Conservation (phyloP, 2,888 invertebrate genomes). For the Ormyrus thymus region DNA sequence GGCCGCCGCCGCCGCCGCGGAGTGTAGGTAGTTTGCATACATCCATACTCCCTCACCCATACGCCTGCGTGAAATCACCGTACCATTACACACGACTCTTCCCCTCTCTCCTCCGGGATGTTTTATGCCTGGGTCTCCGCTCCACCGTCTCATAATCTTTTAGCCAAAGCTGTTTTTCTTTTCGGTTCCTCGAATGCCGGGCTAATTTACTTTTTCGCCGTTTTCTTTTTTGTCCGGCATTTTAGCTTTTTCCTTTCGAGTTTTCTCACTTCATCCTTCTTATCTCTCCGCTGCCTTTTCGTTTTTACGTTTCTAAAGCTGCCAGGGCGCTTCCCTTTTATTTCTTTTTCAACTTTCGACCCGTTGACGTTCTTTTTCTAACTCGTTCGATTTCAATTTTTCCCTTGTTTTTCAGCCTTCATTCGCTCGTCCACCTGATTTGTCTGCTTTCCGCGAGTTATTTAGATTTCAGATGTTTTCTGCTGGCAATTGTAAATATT, state of each 20-base stretch:
- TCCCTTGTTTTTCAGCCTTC: neutral
- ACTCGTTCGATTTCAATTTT: slow-evolving; percentile 5
- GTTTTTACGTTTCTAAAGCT: neutral
- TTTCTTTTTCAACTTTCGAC: neutral
- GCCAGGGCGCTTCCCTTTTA: neutral
- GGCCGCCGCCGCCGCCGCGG: neutral
- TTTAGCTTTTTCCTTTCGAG: neutral
- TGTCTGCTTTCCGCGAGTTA: no score
- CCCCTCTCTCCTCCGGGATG: neutral
- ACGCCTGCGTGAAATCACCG: neutral
- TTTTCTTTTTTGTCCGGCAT: neutral
- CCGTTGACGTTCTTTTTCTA: neutral
- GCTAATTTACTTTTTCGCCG: slow-evolving; percentile 30
- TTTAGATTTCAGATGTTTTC: no score
- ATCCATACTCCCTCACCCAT: neutral
- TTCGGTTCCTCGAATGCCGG: slow-evolving; percentile 6
- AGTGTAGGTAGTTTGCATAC: no score
- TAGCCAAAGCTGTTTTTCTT: neutral
- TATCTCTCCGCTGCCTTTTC: slow-evolving; percentile 13
- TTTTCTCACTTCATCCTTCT: slow-evolving; percentile 32
- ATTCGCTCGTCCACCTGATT: neutral
- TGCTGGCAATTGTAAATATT: no score
- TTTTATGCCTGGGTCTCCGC: neutral
- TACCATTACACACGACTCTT: neutral
- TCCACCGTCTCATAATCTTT: neutral